Percentiles rank a stretch among this genome's conserved stretches.
phyloP scores from a whole-genome alignment of 2,888 invertebrate genomes.

The Prenolepis imparis region DNA sequence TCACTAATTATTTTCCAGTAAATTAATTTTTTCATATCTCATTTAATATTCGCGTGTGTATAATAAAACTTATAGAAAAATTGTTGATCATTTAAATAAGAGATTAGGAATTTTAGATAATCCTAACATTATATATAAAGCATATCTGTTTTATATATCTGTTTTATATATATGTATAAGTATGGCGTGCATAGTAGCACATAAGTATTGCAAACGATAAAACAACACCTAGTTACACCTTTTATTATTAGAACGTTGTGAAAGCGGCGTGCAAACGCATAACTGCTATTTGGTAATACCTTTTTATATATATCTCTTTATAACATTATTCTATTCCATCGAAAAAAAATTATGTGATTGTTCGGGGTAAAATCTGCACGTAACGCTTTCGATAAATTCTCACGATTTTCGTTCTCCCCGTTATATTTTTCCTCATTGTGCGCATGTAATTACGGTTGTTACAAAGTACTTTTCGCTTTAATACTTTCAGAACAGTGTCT shows the following conservation, averaged over 20 bases:
- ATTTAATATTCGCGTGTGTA: neutral
- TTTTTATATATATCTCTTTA: slow-evolving; percentile 29
- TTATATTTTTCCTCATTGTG: slow-evolving; percentile 23
- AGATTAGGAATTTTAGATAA: neutral
- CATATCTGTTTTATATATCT: neutral
- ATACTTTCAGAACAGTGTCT: neutral
- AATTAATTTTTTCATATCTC: neutral
- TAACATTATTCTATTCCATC: slow-evolving; percentile 14
- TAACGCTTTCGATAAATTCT: slow-evolving; percentile 28
- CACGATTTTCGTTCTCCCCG: slow-evolving; percentile 34
- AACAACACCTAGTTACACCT: neutral
- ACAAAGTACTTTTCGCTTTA: neutral
- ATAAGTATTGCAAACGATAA: neutral
- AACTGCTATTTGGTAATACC: slow-evolving; percentile 29
- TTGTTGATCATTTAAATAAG: neutral
- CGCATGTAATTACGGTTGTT: slow-evolving; percentile 12
- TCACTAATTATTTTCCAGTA: neutral
- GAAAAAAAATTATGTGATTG: slow-evolving; percentile 15
- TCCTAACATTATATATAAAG: neutral
- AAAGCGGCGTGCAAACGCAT: slow-evolving; percentile 8
- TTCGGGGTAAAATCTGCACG: neutral
- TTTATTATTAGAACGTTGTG: slow-evolving; percentile 16
- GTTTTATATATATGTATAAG: too few species aligned
- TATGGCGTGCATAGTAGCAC: neutral
- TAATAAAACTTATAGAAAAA: neutral